Percentiles rank a stretch among this genome's conserved stretches.
phyloP scores from a whole-genome alignment of 2,113 vertebrate species.

The Chlorodrepanis virens region DNA sequence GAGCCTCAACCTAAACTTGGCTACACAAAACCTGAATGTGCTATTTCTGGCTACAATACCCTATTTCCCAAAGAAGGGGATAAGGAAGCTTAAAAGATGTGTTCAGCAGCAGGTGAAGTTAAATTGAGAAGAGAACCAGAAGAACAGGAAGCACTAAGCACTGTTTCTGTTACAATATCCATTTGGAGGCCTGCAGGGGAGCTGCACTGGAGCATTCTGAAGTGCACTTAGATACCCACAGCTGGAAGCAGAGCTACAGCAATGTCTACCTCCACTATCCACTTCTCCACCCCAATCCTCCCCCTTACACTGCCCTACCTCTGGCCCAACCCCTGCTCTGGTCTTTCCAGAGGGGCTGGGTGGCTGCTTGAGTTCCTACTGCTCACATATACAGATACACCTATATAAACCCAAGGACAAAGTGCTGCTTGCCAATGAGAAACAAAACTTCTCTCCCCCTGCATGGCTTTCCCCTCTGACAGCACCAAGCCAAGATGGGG shows the following conservation, averaged over 20 bases:
- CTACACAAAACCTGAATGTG: not conserved
- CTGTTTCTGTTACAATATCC: not conserved
- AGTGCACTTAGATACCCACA: not conserved
- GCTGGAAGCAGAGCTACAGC: not conserved
- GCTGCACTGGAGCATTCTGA: not conserved
- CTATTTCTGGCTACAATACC: not conserved
- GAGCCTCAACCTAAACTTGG: not conserved
- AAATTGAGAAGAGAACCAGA: not conserved
- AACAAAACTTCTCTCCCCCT: not conserved
- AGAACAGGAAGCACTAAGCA: not conserved
- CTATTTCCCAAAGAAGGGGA: not conserved
- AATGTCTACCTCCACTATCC: fast-evolving
- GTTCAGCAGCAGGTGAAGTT: not conserved
- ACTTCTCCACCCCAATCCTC: not conserved
- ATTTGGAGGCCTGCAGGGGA: not conserved
- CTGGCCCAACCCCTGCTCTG: not conserved
- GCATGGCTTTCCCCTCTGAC: not conserved
- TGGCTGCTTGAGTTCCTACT: not conserved
- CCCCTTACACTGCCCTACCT: too few species aligned
- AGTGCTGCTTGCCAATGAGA: not conserved
- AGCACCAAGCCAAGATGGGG: not conserved
- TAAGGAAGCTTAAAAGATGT: not conserved
- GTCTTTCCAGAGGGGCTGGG: not conserved
- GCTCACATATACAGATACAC: not conserved
- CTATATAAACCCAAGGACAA: not conserved